phyloP scores from a whole-genome alignment of 2,113 vertebrate species.

The Ageneiosus marmoratus region DNA sequence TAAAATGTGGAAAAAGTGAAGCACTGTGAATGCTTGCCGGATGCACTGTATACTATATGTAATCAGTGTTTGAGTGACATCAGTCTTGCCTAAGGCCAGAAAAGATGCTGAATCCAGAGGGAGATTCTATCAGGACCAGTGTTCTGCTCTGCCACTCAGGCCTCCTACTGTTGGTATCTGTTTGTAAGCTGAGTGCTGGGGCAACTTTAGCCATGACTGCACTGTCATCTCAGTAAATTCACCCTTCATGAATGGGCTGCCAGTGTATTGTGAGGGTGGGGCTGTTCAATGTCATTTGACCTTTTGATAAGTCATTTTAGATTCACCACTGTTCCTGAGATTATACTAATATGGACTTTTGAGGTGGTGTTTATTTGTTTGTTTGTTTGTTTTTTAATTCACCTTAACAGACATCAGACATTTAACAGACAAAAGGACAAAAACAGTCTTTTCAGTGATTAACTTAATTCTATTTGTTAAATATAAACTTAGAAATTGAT shows the following conservation, averaged over 20 bases:
- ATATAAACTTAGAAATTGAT: too few species aligned
- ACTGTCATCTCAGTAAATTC: slow-evolving; percentile 27
- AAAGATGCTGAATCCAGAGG: slow-evolving; percentile 20
- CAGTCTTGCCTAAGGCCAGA: slow-evolving; percentile 12
- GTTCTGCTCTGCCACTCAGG: slow-evolving; percentile 52
- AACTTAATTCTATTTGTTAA: too few species aligned
- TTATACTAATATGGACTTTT: background rate
- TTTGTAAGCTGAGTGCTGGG: slow-evolving; percentile 23
- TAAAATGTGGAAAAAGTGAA: too few species aligned
- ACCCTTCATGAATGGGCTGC: slow-evolving; percentile 3
- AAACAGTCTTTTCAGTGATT: too few species aligned
- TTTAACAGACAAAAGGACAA: too few species aligned
- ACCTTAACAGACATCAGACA: too few species aligned
- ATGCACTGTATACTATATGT: slow-evolving; percentile 11
- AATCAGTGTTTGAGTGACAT: slow-evolving; percentile 14
- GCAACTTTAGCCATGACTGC: slow-evolving; percentile 8
- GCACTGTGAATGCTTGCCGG: background rate
- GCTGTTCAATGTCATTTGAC: slow-evolving; percentile 1
- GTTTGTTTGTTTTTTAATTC: too few species aligned
- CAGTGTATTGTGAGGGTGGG: background rate
- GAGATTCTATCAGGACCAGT: slow-evolving; percentile 46
- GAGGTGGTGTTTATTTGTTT: background rate
- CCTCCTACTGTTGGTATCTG: slow-evolving; percentile 34
- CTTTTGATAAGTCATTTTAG: background rate
- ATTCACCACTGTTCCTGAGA: background rate